A percentile compares a stretch with the other conserved stretches of the same genome.
phyloP scores from a whole-genome alignment of 2,113 vertebrate species.

The Semicossyphus pulcher region DNA sequence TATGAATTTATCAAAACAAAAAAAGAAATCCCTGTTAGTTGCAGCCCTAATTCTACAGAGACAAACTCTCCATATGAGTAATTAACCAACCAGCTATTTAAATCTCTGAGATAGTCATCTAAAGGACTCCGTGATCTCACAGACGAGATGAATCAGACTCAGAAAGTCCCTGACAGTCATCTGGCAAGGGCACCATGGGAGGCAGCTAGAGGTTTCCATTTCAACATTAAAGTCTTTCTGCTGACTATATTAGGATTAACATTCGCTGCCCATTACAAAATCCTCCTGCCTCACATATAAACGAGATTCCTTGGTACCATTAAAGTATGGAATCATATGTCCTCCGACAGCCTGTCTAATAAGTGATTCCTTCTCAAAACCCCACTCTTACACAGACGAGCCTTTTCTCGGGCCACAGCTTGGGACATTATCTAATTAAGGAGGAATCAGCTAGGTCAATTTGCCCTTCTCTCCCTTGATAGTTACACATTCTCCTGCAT shows the following conservation, averaged over 20 bases:
- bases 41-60: background rate
- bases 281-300: background rate
- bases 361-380: slow-evolving; percentile 33
- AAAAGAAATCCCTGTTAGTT: background rate
- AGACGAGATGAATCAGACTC: background rate
- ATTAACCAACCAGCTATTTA: background rate
- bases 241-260: slow-evolving; percentile 1
- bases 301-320: slow-evolving; percentile 7
- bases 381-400: slow-evolving; percentile 42
- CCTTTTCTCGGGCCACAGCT: slow-evolving; percentile 63
- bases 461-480: slow-evolving; percentile 73
- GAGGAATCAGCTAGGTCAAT: slow-evolving; percentile 77
- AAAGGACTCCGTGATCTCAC: background rate
- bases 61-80: background rate
- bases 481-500: slow-evolving; percentile 68
- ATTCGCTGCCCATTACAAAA: slow-evolving; percentile 6
- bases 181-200: background rate
- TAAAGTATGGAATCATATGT: slow-evolving; percentile 33
- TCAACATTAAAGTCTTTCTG: background rate
- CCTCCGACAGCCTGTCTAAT: slow-evolving; percentile 49
- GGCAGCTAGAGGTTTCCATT: background rate
- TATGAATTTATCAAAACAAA: background rate
- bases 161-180: background rate
- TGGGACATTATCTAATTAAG: slow-evolving; percentile 78
- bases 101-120: background rate